phyloP scores from a whole-genome alignment of 2,113 vertebrate genomes.

The Clarias gariepinus region DNA sequence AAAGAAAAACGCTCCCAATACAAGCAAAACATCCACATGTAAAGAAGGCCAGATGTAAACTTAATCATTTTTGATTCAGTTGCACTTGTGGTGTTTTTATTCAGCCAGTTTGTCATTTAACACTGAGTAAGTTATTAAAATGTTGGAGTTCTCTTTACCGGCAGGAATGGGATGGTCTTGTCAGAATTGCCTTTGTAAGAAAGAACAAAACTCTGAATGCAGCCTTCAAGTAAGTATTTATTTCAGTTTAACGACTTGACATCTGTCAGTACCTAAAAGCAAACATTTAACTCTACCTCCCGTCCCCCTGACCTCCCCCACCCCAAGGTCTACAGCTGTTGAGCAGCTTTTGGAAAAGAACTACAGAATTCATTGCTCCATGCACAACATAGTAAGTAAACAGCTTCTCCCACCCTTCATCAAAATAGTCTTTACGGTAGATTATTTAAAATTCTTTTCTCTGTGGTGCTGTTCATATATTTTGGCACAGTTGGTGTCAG shows the following conservation, averaged over 20 bases:
- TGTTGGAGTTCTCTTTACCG: not conserved
- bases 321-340: conserved; percentile 83
- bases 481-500: conserved; percentile 1
- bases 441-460: not conserved
- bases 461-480: not conserved
- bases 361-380: conserved; percentile 93
- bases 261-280: not conserved
- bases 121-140: not conserved
- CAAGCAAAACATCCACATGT: not conserved
- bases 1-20: conserved; percentile 4
- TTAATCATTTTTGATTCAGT: not conserved
- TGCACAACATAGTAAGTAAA: conserved; percentile 84
- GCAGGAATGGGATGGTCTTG: conserved; percentile 97
- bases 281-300: not conserved
- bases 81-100: not conserved
- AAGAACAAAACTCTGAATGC: conserved; percentile 97
- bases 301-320: not conserved
- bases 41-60: not conserved
- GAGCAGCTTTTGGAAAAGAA: conserved; percentile 94
- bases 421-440: not conserved
- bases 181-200: conserved; percentile 96
- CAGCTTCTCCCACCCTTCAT: not conserved
- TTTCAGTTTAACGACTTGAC: conserved; percentile 17
- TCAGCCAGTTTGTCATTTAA: not conserved
- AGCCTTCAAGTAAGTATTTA: conserved; percentile 89